These are phyloP conservation scores for Rattus rattus DNA, from an alignment of 2,113 vertebrate species.

Conservation along the genomic window DNA sequence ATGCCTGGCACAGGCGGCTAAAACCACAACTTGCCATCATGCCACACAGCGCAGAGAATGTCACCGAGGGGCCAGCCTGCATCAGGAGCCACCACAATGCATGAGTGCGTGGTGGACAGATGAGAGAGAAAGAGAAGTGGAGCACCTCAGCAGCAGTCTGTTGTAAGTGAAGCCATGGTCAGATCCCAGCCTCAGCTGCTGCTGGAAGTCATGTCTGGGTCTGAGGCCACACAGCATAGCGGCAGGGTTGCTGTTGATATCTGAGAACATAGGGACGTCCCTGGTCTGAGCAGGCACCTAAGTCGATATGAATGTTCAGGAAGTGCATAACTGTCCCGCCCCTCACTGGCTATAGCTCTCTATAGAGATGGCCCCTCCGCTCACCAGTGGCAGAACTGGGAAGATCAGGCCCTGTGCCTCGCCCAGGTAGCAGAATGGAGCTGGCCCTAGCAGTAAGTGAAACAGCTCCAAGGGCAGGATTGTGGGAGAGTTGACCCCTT, in stretches of 20 bases:
- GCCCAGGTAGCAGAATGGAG: background rate
- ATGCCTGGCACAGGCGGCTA: background rate
- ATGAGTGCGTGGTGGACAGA: background rate
- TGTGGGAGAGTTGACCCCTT: background rate
- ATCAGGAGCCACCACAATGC: background rate
- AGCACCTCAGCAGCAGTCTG: background rate
- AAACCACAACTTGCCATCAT: background rate
- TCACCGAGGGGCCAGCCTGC: background rate
- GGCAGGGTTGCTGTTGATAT: background rate
- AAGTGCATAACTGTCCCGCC: background rate
- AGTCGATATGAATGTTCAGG: background rate
- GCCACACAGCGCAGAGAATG: background rate
- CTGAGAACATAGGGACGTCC: background rate
- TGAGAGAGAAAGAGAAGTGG: background rate
- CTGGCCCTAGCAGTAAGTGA: background rate
- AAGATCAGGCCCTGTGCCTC: background rate
- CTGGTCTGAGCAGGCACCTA: background rate
- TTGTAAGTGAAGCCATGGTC: background rate
- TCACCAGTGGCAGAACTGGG: background rate
- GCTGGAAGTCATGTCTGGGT: background rate
- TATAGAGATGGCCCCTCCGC: background rate
- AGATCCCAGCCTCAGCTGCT: background rate
- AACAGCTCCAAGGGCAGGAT: background rate
- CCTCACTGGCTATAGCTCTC: background rate
- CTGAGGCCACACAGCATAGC: background rate